phyloP scores from a whole-genome alignment of 2,113 vertebrate species.

The Gobio gobio region DNA sequence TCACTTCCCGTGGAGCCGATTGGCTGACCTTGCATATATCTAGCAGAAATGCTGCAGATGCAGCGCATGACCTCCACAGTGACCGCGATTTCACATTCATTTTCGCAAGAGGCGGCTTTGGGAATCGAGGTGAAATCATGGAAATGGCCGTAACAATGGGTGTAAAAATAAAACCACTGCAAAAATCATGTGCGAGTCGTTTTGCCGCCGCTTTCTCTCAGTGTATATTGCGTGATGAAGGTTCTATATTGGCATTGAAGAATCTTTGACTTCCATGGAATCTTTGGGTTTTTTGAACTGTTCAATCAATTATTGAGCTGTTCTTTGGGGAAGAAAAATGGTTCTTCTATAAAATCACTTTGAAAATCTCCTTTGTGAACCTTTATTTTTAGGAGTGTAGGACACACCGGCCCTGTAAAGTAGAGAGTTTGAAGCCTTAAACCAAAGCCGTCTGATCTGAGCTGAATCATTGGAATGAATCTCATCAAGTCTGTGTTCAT shows the following conservation, averaged over 20 bases:
- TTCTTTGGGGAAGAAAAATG: too few relatives aligned
- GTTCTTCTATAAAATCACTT: too few relatives aligned
- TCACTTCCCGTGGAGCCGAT: constrained; percentile 28
- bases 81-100: background rate
- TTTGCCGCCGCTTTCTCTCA: background rate
- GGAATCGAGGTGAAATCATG: background rate
- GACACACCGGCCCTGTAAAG: background rate
- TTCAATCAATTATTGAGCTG: too few relatives aligned
- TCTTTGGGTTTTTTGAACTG: too few relatives aligned
- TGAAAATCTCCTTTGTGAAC: too few relatives aligned
- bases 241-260: too few relatives aligned
- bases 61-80: background rate
- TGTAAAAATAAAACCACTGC: background rate
- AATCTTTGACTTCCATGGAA: too few relatives aligned
- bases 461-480: background rate
- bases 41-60: background rate
- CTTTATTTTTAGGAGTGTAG: background rate
- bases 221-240: background rate
- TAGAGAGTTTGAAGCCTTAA: background rate
- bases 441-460: background rate
- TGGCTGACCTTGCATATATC: constrained; percentile 38
- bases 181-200: background rate
- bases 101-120: background rate
- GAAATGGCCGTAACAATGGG: background rate
- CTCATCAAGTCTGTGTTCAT: background rate